phyloP scores from a whole-genome alignment of 2,888 invertebrate genomes.

The Clostera curtula region DNA sequence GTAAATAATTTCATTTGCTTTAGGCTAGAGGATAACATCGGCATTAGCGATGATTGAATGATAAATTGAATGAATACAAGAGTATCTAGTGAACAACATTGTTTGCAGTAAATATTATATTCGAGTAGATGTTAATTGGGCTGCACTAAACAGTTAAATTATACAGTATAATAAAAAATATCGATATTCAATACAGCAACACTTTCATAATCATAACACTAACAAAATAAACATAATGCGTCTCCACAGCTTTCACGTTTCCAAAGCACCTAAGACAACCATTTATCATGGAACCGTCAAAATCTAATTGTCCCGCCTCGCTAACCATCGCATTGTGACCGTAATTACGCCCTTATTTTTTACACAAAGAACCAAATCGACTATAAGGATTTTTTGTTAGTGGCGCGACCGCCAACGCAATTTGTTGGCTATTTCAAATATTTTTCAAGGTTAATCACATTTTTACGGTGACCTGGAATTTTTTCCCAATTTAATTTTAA shows the following conservation, averaged over 20 bases:
- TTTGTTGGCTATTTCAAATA: constrained; percentile 55
- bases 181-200: too few species aligned
- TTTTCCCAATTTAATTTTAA: too few species aligned
- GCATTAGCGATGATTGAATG: too few species aligned
- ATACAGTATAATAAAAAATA: too few species aligned
- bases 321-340: constrained; percentile 68
- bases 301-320: constrained; percentile 72
- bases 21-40: too few species aligned
- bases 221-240: neutral
- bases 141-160: too few species aligned
- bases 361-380: constrained; percentile 55
- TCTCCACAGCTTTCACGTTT: neutral
- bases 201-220: too few species aligned
- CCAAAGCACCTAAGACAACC: constrained; percentile 47
- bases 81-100: too few species aligned
- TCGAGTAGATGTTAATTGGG: too few species aligned
- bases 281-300: constrained; percentile 72
- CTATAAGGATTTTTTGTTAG: constrained; percentile 49
- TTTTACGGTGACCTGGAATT: constrained; percentile 17
- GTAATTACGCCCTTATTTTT: constrained; percentile 70
- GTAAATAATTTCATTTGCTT: too few species aligned
- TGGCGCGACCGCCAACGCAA: constrained; percentile 35
- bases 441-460: constrained; percentile 36
- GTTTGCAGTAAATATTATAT: too few species aligned
- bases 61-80: too few species aligned